A percentile compares a stretch with the other conserved stretches of the same genome.
These are phyloP conservation scores for Phocoena sinus DNA, from an alignment of 2,113 vertebrate species.

Conservation along the genomic window DNA sequence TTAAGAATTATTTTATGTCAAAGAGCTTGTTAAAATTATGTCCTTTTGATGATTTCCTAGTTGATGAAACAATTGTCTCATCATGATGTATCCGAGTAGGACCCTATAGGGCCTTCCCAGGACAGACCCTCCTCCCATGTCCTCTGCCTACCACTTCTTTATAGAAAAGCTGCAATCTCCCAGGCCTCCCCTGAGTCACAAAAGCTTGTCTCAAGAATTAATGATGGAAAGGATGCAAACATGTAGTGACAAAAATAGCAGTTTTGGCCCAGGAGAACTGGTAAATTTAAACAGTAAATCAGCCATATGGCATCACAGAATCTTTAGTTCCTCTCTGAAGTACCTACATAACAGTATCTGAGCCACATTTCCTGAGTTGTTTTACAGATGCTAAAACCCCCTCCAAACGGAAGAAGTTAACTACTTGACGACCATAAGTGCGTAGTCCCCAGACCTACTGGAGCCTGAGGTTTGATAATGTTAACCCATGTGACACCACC, in stretches of 20 bases:
- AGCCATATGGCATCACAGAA: neutral
- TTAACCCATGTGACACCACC: neutral
- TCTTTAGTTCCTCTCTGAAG: neutral
- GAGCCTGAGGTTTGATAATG: neutral
- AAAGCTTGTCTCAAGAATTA: neutral
- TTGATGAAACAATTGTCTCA: neutral
- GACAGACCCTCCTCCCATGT: neutral
- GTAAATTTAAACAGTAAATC: neutral
- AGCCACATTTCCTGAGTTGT: neutral
- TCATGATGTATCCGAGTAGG: too few species aligned
- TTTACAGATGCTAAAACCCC: neutral
- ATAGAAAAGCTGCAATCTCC: neutral
- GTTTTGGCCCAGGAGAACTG: neutral
- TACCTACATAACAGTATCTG: neutral
- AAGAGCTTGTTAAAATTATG: neutral
- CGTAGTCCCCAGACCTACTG: neutral
- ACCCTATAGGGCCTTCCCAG: neutral
- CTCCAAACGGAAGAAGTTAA: neutral
- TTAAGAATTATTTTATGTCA: neutral
- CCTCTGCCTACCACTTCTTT: too few species aligned
- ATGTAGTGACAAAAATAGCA: neutral
- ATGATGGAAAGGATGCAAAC: neutral
- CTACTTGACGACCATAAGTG: neutral
- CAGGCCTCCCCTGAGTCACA: neutral
- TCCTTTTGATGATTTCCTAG: neutral